These are phyloP conservation scores for Drosophila mauritiana DNA, from an alignment of 1,140 invertebrate genomes.

Conservation along the genomic window DNA sequence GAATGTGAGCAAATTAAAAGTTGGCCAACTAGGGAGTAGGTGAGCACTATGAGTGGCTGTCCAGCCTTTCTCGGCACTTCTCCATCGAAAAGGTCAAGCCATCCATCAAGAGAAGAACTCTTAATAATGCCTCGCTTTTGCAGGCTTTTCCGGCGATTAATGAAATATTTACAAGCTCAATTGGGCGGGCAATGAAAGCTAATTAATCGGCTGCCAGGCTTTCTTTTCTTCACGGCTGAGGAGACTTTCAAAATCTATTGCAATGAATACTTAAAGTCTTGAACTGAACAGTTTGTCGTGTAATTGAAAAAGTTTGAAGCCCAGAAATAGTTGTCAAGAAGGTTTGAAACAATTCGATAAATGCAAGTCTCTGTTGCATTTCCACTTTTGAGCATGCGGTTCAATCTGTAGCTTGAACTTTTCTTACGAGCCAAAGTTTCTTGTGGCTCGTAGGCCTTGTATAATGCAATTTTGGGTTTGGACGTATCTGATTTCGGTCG, in stretches of 20 bases:
- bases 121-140: slow-evolving; percentile 59
- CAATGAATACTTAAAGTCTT: slow-evolving; percentile 21
- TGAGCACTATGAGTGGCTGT: slow-evolving; percentile 1
- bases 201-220: slow-evolving; percentile 62
- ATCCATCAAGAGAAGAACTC: slow-evolving; percentile 58
- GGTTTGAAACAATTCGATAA: slow-evolving; percentile 67
- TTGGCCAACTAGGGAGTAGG: slow-evolving; percentile 51
- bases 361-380: slow-evolving; percentile 65
- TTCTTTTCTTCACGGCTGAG: slow-evolving; percentile 71
- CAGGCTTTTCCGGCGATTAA: slow-evolving; percentile 56
- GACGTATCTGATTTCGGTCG: slow-evolving; percentile 10
- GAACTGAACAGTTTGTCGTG: slow-evolving; percentile 56
- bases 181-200: slow-evolving; percentile 73
- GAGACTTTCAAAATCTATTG: slow-evolving; percentile 54
- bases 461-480: slow-evolving; percentile 44
- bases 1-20: slow-evolving; percentile 76
- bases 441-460: slow-evolving; percentile 36
- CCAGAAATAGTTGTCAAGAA: slow-evolving; percentile 65
- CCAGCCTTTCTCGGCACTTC: not conserved
- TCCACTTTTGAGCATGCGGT: slow-evolving; percentile 48
- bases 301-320: slow-evolving; percentile 75
- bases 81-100: not conserved
- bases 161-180: slow-evolving; percentile 82
- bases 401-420: slow-evolving; percentile 49
- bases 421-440: slow-evolving; percentile 48